Conservation (phyloP, 2,113 vertebrate species). For the Prochilodus magdalenae region DNA sequence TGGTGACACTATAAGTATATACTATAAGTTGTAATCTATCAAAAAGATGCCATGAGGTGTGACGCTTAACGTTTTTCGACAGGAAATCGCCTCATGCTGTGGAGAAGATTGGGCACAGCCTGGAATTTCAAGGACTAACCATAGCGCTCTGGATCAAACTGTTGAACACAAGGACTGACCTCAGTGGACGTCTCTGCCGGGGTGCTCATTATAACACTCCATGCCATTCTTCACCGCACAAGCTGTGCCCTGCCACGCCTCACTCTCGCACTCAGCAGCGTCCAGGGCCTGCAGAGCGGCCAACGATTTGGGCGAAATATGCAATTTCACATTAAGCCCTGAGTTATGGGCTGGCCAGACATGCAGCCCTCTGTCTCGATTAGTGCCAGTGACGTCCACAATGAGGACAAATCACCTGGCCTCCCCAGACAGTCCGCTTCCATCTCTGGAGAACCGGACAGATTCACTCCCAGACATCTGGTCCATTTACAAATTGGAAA, state of each 20-base stretch:
- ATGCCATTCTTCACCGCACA: slow-evolving; percentile 30
- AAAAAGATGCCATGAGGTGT: slow-evolving; percentile 11
- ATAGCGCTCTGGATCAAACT: not conserved
- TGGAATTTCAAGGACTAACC: not conserved
- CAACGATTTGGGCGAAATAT: slow-evolving; percentile 52
- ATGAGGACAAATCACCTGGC: slow-evolving; percentile 61
- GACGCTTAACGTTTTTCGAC: not conserved
- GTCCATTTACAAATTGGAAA: slow-evolving; percentile 66
- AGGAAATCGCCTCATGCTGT: not conserved
- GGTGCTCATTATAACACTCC: slow-evolving; percentile 40
- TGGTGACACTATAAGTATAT: slow-evolving; percentile 23
- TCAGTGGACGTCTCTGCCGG: not conserved
- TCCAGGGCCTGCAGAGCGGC: slow-evolving; percentile 4
- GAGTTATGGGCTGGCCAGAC: slow-evolving; percentile 46
- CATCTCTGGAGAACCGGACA: slow-evolving; percentile 56
- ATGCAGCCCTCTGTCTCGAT: slow-evolving; percentile 55
- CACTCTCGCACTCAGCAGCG: slow-evolving; percentile 13
- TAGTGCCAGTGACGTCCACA: slow-evolving; percentile 55
- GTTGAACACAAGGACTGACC: slow-evolving; percentile 17
- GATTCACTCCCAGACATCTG: slow-evolving; percentile 62
- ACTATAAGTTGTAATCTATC: not conserved
- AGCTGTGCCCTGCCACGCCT: slow-evolving; percentile 14
- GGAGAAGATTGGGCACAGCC: not conserved
- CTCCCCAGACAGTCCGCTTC: slow-evolving; percentile 44
- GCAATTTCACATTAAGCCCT: slow-evolving; percentile 52